Base-by-base conservation (phyloP, 2,888 invertebrate genomes). In the Crematogaster levior region DNA sequence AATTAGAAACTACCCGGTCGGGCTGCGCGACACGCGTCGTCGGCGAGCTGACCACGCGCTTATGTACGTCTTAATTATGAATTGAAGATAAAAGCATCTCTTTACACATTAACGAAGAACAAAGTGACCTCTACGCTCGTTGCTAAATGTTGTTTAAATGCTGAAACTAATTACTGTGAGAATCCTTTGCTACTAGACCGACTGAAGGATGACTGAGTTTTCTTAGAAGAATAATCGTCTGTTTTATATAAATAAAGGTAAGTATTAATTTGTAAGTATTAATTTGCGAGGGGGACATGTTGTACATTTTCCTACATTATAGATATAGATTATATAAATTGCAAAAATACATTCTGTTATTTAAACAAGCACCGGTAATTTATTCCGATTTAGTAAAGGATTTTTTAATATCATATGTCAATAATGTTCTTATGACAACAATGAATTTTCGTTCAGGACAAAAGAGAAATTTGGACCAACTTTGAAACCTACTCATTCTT, bases 1-100 rank as follows among this genome's bases (percentile, higher is more conserved):
- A 94, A 93, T 94, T 94, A 94, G 94, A 93, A 91, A 84, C 86
- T 77, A 56, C 51, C 56, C 37, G 74, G n/a, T 48, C 72, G 6
- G n/a, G 3, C 30, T 15, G 66, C 40, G 21, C 53, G 72, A 75
- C 74, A 30, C 83, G 73, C 63, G 53, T 58, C 70, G 72, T 40
- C 51, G 68, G 65, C 72, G 51, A 72, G 60, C 21, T 40, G 75
- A 68, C 75, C 58, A 24, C 37, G 82, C 77, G 66, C 51, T 81
- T 83, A 48, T 56, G 73, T 37, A 40, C 30, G 27, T 73, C 83
- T 81, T 83, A 73, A 65, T 79, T 79, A 82, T 61, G 66, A 68
- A 56, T 68, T 60, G 30, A 66, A 79, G 72, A 43, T 70, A 79
- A 70, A 70, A 70, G 72, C 56, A 53, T 34, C 30, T 21, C 30